A percentile compares a stretch with the other conserved stretches of the same genome.
Conservation (phyloP, 1,140 invertebrate species). For the Trichonephila clavipes region DNA sequence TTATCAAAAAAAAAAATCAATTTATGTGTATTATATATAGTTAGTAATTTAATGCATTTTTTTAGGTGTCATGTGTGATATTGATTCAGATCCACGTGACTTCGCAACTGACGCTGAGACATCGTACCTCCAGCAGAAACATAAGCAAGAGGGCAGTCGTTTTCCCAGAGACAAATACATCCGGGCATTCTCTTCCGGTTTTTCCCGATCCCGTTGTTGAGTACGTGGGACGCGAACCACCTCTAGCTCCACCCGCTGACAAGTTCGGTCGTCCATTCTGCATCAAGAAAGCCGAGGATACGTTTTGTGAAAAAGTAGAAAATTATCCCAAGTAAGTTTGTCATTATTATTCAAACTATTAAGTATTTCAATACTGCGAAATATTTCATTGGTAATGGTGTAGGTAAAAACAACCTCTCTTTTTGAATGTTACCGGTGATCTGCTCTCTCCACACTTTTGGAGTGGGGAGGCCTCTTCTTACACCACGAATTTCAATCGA, state of each 20-base stretch:
- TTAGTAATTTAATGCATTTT: no score
- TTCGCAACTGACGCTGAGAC: neutral
- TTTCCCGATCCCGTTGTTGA: constrained; percentile 61
- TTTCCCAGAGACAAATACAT: constrained; percentile 47
- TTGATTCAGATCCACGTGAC: neutral
- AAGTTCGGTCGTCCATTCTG: constrained; percentile 73
- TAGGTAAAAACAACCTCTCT: no score
- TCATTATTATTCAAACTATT: no score
- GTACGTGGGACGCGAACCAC: constrained; percentile 36
- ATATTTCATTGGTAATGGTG: no score
- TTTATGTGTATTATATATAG: no score
- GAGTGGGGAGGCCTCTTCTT: no score
- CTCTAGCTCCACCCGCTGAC: constrained; percentile 70
- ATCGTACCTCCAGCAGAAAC: neutral
- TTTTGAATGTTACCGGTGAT: no score
- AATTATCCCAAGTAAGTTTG: constrained; percentile 80
- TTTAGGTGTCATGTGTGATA: neutral
- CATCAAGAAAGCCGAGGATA: constrained; percentile 61
- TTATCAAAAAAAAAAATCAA: no score
- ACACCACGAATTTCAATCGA: no score
- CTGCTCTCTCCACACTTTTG: no score
- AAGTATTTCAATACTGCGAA: no score
- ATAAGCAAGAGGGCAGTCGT: constrained; percentile 1
- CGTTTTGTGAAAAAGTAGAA: constrained; percentile 77
- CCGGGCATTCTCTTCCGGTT: constrained; percentile 50